Conservation (phyloP, 2,888 invertebrate genomes). For the Conus canariensis region DNA sequence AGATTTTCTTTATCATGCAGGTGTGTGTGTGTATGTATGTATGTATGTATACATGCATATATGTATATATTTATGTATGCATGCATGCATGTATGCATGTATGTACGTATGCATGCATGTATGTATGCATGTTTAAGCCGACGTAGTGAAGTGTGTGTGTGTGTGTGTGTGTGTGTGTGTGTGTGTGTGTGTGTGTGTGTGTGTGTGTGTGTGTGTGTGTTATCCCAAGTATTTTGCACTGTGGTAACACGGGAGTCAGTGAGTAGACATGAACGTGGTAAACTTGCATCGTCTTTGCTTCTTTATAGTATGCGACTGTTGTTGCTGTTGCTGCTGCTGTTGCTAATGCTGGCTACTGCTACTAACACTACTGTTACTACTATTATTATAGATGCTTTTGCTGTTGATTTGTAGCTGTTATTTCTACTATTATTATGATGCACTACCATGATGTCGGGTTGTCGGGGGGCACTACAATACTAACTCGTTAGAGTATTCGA, state of each 20-base stretch:
- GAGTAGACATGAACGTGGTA: too few relatives aligned
- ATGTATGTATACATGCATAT: neutral
- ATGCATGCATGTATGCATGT: neutral
- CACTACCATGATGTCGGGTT: too few relatives aligned
- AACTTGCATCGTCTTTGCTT: too few relatives aligned
- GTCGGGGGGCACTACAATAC: too few relatives aligned
- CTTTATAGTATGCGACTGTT: too few relatives aligned
- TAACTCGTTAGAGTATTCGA: too few relatives aligned
- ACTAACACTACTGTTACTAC: neutral
- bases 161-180: conserved; percentile 29
- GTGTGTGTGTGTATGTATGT: conserved; percentile 6
- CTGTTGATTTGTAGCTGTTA: neutral
- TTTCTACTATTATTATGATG: too few relatives aligned
- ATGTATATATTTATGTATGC: conserved; percentile 12
- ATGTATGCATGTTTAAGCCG: neutral
- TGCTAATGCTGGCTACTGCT: too few relatives aligned
- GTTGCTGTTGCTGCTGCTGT: too few relatives aligned
- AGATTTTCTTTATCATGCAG: neutral
- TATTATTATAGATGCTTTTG: neutral
- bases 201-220: too few relatives aligned
- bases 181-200: neutral
- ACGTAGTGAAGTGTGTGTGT: neutral
- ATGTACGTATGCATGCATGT: conserved; percentile 13
- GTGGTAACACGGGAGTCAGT: too few relatives aligned
- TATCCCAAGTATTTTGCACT: too few relatives aligned